phyloP scores from a whole-genome alignment of 2,888 invertebrate species.

The Julus scanicus region DNA sequence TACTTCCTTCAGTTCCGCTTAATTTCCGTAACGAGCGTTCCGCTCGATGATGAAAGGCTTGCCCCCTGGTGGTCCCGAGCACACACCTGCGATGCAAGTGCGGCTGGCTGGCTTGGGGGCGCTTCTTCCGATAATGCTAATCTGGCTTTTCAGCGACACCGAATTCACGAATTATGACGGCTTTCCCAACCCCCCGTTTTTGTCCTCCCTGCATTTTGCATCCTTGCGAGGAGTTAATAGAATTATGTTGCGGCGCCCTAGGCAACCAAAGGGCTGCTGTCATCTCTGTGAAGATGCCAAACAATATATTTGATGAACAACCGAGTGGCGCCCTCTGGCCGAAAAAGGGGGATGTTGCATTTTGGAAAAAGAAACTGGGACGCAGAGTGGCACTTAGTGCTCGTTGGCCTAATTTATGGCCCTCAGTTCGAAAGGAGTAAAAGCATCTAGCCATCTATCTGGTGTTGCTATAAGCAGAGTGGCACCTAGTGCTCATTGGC shows the following conservation, averaged over 20 bases:
- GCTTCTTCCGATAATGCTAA: neutral
- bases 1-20: slow-evolving; percentile 16
- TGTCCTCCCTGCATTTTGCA: neutral
- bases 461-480: too few relatives aligned
- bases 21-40: slow-evolving; percentile 14
- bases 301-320: too few relatives aligned
- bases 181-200: neutral
- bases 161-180: neutral
- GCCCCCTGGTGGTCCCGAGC: slow-evolving; percentile 21
- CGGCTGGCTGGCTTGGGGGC: neutral
- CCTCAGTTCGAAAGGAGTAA: too few relatives aligned
- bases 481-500: too few relatives aligned
- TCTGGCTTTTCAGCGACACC: neutral
- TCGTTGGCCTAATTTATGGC: too few relatives aligned
- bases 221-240: neutral
- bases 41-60: slow-evolving; percentile 4
- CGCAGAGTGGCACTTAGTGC: too few relatives aligned
- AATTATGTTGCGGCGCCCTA: neutral
- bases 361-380: too few relatives aligned
- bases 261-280: neutral
- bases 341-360: neutral
- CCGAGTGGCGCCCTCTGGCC: neutral
- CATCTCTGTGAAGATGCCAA: too few relatives aligned
- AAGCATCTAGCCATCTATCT: too few relatives aligned
- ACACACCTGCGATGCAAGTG: slow-evolving; percentile 4